Evolutionary conservation across 2,797 vertebrate genomes (phyloP).

Genomic region (Diplodus sargus): DNA sequence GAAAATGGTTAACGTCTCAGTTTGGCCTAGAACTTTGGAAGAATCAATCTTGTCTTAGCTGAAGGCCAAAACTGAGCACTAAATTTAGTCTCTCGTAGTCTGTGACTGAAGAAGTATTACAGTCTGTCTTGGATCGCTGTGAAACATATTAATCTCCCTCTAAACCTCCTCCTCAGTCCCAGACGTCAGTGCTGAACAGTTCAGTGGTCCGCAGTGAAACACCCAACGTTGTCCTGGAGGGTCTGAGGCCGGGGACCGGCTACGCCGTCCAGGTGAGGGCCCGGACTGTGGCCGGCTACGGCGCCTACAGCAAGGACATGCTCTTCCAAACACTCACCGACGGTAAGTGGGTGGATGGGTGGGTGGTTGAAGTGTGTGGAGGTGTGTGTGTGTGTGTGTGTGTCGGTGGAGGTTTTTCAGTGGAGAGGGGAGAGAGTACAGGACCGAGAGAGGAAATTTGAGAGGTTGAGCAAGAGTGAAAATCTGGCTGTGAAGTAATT

Average conservation of each 20-base stretch:
- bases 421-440: constrained; percentile 41
- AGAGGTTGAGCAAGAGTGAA: constrained; percentile 49
- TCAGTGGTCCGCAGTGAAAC: constrained; percentile 90
- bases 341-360: constrained; percentile 83
- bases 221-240: constrained; percentile 90
- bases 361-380: constrained; percentile 33
- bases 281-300: constrained; percentile 91
- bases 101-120: constrained; percentile 31
- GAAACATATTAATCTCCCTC: constrained; percentile 36
- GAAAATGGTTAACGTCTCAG: constrained; percentile 28
- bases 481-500: constrained; percentile 63
- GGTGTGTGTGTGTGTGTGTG: constrained; percentile 45
- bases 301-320: constrained; percentile 96
- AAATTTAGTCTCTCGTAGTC: constrained; percentile 26
- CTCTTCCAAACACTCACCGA: constrained; percentile 96
- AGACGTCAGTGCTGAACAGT: constrained; percentile 89
- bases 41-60: constrained; percentile 37
- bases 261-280: constrained; percentile 95
- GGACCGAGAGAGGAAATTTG: constrained; percentile 28
- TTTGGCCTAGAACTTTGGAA: constrained; percentile 24
- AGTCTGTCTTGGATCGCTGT: constrained; percentile 6
- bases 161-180: constrained; percentile 80
- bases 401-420: constrained; percentile 36
- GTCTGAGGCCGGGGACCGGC: constrained; percentile 90
- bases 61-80: constrained; percentile 29